Conservation (phyloP, 1,140 invertebrate species). For the Pseudomyrmex gracilis region DNA sequence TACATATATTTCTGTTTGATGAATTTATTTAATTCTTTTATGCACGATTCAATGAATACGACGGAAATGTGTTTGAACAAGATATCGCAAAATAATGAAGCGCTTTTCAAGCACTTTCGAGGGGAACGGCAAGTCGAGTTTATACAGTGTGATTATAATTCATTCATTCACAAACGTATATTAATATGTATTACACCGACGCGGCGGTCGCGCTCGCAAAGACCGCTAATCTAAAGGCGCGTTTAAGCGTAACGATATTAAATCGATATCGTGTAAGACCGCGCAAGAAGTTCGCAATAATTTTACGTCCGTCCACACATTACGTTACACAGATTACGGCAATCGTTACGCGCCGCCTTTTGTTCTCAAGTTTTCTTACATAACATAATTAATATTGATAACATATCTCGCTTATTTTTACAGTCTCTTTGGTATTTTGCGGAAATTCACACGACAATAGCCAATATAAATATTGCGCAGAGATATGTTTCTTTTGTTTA, state of each 20-base stretch:
- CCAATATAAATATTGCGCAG: background rate
- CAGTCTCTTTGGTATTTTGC: background rate
- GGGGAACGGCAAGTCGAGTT: background rate
- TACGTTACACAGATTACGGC: background rate
- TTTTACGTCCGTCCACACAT: constrained; percentile 8
- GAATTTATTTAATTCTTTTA: no score
- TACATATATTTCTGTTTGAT: no score
- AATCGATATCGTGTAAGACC: constrained; percentile 27
- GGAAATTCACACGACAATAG: no score
- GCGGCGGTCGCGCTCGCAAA: background rate
- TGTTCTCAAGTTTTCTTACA: background rate
- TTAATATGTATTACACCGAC: background rate
- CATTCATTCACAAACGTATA: constrained; percentile 26
- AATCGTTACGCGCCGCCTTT: background rate
- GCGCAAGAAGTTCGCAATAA: constrained; percentile 18
- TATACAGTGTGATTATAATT: constrained; percentile 5
- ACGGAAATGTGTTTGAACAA: no score
- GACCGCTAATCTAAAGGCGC: constrained; percentile 24
- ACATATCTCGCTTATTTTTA: background rate
- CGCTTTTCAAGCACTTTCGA: constrained; percentile 5
- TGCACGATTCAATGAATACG: no score
- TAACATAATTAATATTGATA: background rate
- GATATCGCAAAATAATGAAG: background rate
- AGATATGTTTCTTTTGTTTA: no score
- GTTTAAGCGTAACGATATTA: constrained; percentile 31